Conservation (phyloP, 2,797 vertebrate species). For the Xiphophorus birchmanni region DNA sequence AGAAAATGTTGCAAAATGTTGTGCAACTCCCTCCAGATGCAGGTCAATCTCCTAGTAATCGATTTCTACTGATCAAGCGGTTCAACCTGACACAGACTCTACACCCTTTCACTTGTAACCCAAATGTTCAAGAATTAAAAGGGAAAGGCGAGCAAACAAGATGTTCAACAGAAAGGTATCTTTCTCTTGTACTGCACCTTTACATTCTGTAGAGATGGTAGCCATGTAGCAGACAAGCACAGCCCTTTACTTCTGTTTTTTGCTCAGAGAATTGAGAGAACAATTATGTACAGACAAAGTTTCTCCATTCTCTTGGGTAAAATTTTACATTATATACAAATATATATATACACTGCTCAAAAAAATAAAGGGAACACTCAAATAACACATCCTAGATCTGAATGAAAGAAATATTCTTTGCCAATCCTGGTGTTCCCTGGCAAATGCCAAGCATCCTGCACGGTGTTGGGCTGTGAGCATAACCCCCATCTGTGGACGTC, state of each 20-base stretch:
- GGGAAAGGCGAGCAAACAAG: conserved; percentile 13
- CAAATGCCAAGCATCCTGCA: no score
- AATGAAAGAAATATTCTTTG: no score
- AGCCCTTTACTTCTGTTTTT: conserved; percentile 53
- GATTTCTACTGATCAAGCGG: conserved; percentile 8
- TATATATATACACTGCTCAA: no score
- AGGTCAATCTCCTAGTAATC: conserved; percentile 19
- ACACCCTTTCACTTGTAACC: conserved; percentile 21
- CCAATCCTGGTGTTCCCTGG: no score
- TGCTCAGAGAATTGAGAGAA: conserved; percentile 55
- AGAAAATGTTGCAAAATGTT: conserved; percentile 28
- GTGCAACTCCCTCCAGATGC: conserved; percentile 35
- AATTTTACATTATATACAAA: conserved; percentile 77
- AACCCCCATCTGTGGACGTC: no score
- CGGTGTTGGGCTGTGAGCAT: no score
- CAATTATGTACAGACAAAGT: conserved; percentile 67
- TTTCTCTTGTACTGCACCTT: conserved; percentile 29
- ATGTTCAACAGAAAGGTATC: conserved; percentile 23
- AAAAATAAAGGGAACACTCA: no score
- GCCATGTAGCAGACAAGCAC: conserved; percentile 42
- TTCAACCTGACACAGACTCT: conserved; percentile 5
- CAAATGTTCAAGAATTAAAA: conserved; percentile 21
- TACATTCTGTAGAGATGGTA: conserved; percentile 43
- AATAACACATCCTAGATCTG: no score
- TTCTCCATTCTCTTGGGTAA: conserved; percentile 73